Evolutionary conservation across 2,797 vertebrate genomes (phyloP).

Genomic region (Odontamblyopus lacepedii): DNA sequence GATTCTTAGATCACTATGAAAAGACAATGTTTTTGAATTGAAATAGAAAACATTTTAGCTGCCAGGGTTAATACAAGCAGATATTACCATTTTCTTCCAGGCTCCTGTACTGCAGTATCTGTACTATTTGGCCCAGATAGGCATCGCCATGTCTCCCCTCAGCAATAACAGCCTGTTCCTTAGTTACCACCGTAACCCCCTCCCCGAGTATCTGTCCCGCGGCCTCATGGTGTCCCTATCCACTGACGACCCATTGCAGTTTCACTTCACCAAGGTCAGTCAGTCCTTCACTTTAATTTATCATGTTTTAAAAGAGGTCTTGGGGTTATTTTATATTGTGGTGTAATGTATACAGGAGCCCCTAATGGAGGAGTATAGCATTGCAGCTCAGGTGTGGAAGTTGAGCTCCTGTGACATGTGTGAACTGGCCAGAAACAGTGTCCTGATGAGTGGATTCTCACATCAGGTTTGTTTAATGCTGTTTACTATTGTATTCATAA

Average conservation of each 20-base stretch:
- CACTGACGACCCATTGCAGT: constrained; percentile 95
- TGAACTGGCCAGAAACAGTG: constrained; percentile 95
- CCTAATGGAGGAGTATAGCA: constrained; percentile 98
- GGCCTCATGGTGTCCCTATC: constrained; percentile 95
- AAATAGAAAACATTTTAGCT: background rate
- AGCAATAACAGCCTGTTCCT: constrained; percentile 99
- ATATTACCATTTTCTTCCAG: constrained; percentile 53
- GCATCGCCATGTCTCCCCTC: constrained; percentile 96
- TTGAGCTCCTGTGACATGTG: constrained; percentile 98
- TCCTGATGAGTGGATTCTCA: constrained; percentile 97
- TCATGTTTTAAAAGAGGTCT: background rate
- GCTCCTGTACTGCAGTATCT: constrained; percentile 96
- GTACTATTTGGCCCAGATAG: constrained; percentile 95
- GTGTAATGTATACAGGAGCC: constrained; percentile 77
- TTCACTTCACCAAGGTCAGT: constrained; percentile 98
- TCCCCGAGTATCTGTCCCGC: constrained; percentile 93
- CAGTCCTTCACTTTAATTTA: constrained; percentile 19
- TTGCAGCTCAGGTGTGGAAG: constrained; percentile 97
- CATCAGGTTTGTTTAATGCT: constrained; percentile 80
- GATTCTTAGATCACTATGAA: background rate
- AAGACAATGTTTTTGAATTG: background rate
- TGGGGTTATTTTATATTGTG: background rate
- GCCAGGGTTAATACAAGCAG: background rate
- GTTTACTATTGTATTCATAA: background rate
- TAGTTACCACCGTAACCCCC: constrained; percentile 96